Base-by-base conservation (phyloP, 2,888 invertebrate genomes). In the Argynnis bischoffii region DNA sequence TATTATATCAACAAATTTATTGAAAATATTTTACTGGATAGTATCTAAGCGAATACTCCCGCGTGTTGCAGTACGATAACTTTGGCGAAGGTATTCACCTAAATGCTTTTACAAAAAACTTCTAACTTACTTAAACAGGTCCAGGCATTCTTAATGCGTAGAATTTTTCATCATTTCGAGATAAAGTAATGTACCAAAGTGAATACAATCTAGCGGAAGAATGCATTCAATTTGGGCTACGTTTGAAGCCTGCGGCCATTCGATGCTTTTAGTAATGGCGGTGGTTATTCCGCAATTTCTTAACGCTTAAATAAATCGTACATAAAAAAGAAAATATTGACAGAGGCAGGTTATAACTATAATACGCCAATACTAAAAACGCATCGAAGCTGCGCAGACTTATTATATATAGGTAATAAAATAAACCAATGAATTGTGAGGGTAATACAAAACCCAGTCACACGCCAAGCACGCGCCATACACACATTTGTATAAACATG, bases 81-180 rank as follows among this genome's bases (percentile, higher is more conserved):
- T 48, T 47, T 41, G 59, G 71, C 76, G 75, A 84, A 85, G 79
- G 82, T 84, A 85, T 81, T 80, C 84, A 63, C 83, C 84, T 83
- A 85, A 82, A 86, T 79, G 74, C 70, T 66, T 77, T 79, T 79
- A 82, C 79, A 81, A 80, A 81, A 81, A 79, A 80, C 76, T 75
- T 78, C 76, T 80, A 78, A 78, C 76, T 75, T 79, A 80, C 81
- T 77, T 76, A 79, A 83, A 81, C 77, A 79, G 79, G 77, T 82
- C 77, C 79, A 81, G 81, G 89, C 89, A 90, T 90, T 89, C 80
- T 83, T 80, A 90, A 89, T 89, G 88, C 88, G 78, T 76, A 75
- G 74, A 74, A 79, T 82, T 85, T 76, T 79, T 80, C 78, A 78
- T 79, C 76, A 78, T 77, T 80, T 78, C 59, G 69, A 77, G 76